Base-by-base conservation (phyloP, 2,888 invertebrate species). In the Smittia aterrima region DNA sequence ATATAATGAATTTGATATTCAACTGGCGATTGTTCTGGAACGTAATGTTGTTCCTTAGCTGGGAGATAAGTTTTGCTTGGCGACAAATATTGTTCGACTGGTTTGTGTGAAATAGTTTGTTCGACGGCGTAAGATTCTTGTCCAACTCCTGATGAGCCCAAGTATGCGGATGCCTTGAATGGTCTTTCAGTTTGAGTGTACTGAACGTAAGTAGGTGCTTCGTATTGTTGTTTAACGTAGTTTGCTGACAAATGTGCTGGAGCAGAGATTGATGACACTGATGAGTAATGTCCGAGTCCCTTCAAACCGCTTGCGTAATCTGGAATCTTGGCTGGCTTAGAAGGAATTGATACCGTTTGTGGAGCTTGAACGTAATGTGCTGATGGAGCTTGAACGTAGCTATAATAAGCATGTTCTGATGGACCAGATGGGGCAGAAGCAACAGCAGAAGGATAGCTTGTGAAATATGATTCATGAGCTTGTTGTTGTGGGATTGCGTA, bases 131-230 rank as follows among this genome's bases (percentile, higher is more conserved):
- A 47, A 13, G 11, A 11, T n/a, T 16, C 47, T n/a, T 47, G 47
- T 54, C 53, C 27, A n/a, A 24, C 54, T 11, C 20, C 24, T 38
- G 72, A 38, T 40, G 72, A 18, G 22, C 72, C 72, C 13, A 72
- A 62, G 24, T 22, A 72, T 22, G 62, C 22, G 32, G 72, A 72
- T 1, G 72, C 38, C 22, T 72, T 72, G 62, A 72, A 72, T 62
- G 72, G 72, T 7, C 62, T 18, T 62, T 72, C 72, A 16, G 72
- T 72, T 72, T 58, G 72, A 54, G 72, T 38, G 27, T 24, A 64
- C 20, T 18, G 22, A 20, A 22, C 18, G 22, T 72, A 54, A n/a
- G 18, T 4, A 25, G 71, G 71, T n/a, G 18, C 22, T 18, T 32
- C 54, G 27, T 71, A 71, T 41, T 20, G n/a, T 20, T 67, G 67